These are phyloP conservation scores for Drosophila pseudoobscura DNA, from an alignment of 1,140 invertebrate species.

Conservation along the genomic window DNA sequence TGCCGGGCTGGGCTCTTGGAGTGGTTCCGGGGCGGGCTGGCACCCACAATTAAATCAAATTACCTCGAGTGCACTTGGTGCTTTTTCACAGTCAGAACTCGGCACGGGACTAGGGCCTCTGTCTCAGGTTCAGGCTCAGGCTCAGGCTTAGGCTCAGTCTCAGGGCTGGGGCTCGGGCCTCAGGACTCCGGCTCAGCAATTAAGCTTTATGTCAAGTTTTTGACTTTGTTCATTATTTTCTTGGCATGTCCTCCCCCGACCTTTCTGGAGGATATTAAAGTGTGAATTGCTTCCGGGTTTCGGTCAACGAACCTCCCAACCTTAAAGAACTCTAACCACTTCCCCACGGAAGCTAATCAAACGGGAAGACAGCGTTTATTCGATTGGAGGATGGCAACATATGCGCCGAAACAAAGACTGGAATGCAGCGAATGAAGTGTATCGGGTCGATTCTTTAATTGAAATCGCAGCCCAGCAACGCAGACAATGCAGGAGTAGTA, in stretches of 20 bases:
- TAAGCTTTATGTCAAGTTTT: conserved; percentile 68
- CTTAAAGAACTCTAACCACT: no score
- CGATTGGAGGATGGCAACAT: conserved; percentile 5
- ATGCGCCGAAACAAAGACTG: conserved; percentile 21
- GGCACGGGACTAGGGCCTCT: background rate
- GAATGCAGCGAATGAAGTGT: conserved; percentile 22
- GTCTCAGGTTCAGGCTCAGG: background rate
- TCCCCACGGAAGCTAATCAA: conserved; percentile 5
- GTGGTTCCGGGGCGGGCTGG: conserved; percentile 24
- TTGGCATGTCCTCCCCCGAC: background rate
- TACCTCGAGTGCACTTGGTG: conserved; percentile 75
- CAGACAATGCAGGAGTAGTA: conserved; percentile 17
- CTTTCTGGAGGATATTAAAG: conserved; percentile 4
- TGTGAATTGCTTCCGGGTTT: conserved; percentile 50
- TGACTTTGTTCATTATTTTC: conserved; percentile 6
- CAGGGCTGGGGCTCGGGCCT: conserved; percentile 8
- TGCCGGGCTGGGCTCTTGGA: conserved; percentile 45
- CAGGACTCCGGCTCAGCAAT: conserved; percentile 47
- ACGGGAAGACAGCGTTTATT: background rate
- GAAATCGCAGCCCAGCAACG: conserved; percentile 37
- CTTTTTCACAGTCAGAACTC: conserved; percentile 58
- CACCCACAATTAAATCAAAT: conserved; percentile 82
- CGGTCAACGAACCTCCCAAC: conserved; percentile 60
- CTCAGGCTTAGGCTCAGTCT: background rate
- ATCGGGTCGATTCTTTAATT: conserved; percentile 32